phyloP scores from a whole-genome alignment of 2,888 invertebrate species.

The Melipona bicolor region DNA sequence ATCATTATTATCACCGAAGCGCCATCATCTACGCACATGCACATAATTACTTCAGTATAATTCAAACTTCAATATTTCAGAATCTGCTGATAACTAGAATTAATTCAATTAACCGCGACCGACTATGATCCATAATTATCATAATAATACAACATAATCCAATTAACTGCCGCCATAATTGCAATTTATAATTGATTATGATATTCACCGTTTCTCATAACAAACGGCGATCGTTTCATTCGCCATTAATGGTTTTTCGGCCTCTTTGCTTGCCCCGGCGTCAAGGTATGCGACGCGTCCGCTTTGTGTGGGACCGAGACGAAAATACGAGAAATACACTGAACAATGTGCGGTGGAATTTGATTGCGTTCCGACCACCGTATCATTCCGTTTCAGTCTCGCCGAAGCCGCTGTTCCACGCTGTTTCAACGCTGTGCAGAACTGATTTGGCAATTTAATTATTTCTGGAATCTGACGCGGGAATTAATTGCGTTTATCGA shows the following conservation, averaged over 20 bases:
- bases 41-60: background rate
- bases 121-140: too few relatives aligned
- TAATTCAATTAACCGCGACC: background rate
- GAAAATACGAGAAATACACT: conserved; percentile 33
- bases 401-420: background rate
- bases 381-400: conserved; percentile 18
- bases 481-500: conserved; percentile 31
- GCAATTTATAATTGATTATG: background rate
- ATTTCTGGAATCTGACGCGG: conserved; percentile 38
- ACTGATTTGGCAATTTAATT: conserved; percentile 46
- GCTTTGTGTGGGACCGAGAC: conserved; percentile 13
- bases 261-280: background rate
- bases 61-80: background rate
- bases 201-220: background rate
- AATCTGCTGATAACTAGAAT: background rate
- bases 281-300: conserved; percentile 30
- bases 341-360: conserved; percentile 44
- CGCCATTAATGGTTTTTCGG: background rate
- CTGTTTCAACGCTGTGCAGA: conserved; percentile 15
- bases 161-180: background rate
- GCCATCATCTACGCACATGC: background rate
- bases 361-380: conserved; percentile 30
- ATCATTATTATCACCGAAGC: background rate
- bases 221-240: background rate
- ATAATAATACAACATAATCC: background rate